Evolutionary conservation across 1,140 invertebrate species (phyloP), one percentile per base, ranked within the genome.

Genomic region (Drosophila neocordata): DNA sequence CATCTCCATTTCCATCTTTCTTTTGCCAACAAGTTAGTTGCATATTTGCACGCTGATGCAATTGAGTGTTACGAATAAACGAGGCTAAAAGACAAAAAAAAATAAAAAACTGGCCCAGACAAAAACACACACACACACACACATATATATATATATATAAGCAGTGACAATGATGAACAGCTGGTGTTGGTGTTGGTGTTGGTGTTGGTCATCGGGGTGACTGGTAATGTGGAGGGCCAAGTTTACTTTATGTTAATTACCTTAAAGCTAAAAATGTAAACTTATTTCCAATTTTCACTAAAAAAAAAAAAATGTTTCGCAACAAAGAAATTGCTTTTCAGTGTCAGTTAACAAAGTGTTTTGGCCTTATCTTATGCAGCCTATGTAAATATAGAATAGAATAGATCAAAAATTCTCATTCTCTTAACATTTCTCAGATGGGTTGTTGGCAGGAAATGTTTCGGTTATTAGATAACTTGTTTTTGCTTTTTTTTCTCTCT

Each of bases 1-100:
- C 57, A 12, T 20, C 13, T 15, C 18, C 0, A 22, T 52, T n/a
- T 51, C 27, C 12, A 41, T 24, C 35, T 53, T 31, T 20, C 58
- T 65, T 59, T 44, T 8, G 13, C 41, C 41, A 48, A 48, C 41
- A 20, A 48, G 41, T 48, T 48, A 48, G 59, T 60, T 70, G 67
- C 57, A 81, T 80, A 70, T 80, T 69, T 81, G 71, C 70, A 57
- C 63, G 74, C 66, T 85, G 82, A 85, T 85, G 81, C 77, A 85
- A 85, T 81, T 79, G 37, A 31, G 24, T 56, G 31, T 56, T 56
- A 56, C 31, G 53, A 56, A 56, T 48, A 48, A 34, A 31, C 15
- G 53, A 31, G 27, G 27, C 4, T 31, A 31, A 31, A 31, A 31
- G 5, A 31, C 4, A 9, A 56, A 56, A 56, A 55, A 7, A 31